Percentiles rank a stretch among this genome's conserved stretches.
phyloP scores from a whole-genome alignment of 64 coral and sea anemone genomes.

The Stylophora pistillata region DNA sequence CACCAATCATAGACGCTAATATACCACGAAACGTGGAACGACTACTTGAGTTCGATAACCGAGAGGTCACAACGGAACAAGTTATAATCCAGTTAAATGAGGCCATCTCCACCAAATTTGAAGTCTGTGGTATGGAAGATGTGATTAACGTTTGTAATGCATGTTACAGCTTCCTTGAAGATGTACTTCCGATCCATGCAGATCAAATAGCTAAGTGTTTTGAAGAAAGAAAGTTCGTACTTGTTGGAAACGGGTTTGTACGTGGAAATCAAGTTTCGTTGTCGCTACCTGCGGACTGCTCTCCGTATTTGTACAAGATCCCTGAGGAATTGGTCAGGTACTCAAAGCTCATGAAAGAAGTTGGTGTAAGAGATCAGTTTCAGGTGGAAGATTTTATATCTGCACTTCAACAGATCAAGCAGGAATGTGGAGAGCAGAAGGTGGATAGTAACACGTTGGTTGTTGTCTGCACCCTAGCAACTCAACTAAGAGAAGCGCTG shows the following conservation, averaged over 20 bases:
- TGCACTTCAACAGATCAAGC: not conserved
- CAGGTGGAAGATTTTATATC: not conserved
- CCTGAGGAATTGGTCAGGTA: not conserved
- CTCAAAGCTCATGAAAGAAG: not conserved
- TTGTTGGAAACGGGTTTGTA: slow-evolving; percentile 49
- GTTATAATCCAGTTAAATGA: slow-evolving; percentile 32
- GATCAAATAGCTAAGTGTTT: not conserved
- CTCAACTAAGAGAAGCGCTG: not conserved
- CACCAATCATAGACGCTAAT: slow-evolving; percentile 23
- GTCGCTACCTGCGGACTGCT: not conserved
- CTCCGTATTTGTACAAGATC: not conserved
- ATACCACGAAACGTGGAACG: not conserved
- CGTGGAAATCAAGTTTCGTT: slow-evolving; percentile 49
- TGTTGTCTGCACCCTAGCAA: not conserved
- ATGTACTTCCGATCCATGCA: not conserved
- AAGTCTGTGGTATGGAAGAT: not conserved
- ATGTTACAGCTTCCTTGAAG: slow-evolving; percentile 56
- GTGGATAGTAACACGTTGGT: not conserved
- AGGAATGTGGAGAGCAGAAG: not conserved
- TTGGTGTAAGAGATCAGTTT: not conserved
- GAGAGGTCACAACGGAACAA: not conserved
- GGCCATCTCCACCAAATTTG: not conserved
- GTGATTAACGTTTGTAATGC: slow-evolving; percentile 25
- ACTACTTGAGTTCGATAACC: slow-evolving; percentile 5
- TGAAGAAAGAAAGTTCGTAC: slow-evolving; percentile 19